Evolutionary conservation across 2,888 invertebrate species (phyloP), one percentile per base, ranked within the genome.

Genomic region (Dicyrtomina minuta): DNA sequence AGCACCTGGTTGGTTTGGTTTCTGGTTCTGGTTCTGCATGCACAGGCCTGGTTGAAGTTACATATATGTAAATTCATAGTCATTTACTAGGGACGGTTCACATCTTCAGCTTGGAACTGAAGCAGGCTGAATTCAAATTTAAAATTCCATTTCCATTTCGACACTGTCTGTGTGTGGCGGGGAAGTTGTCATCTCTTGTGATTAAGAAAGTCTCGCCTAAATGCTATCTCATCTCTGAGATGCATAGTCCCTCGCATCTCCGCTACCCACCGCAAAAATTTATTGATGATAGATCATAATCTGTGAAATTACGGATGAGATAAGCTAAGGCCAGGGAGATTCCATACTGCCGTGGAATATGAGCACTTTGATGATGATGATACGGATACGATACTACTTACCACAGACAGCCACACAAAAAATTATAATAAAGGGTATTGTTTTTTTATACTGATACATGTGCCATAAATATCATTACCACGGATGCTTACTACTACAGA

Each of bases 251-350:
- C n/a, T 13, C 24, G 4, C 12, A 56, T 49, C 27, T 33, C 49
- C 33, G 62, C 62, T 62, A 62, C 62, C 62, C 62, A 62, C 62
- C 62, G 62, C 60, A 65, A 69, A 73, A 74, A 74, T 73, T 74
- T 72, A 74, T 74, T 73, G 70, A 70, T 68, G 72, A 72, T 72
- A 73, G 74, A 74, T 74, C 73, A 70, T 67, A 69, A 74, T 74
- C 74, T 70, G 51, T 61, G 68, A 74, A 74, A 74, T 74, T 74
- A 73, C 49, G 71, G 43, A 60, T 44, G 53, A 53, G 53, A 17
- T n/a, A n/a, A n/a, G n/a, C n/a, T n/a, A n/a, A n/a, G n/a, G n/a
- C n/a, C n/a, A n/a, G n/a, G n/a, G n/a, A n/a, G n/a, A n/a, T n/a
- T n/a, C n/a, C n/a, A n/a, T n/a, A n/a, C n/a, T n/a, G n/a, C n/a